Evolutionary conservation across 2,797 vertebrate genomes (phyloP).

Genomic region (Neostethus bicornis): DNA sequence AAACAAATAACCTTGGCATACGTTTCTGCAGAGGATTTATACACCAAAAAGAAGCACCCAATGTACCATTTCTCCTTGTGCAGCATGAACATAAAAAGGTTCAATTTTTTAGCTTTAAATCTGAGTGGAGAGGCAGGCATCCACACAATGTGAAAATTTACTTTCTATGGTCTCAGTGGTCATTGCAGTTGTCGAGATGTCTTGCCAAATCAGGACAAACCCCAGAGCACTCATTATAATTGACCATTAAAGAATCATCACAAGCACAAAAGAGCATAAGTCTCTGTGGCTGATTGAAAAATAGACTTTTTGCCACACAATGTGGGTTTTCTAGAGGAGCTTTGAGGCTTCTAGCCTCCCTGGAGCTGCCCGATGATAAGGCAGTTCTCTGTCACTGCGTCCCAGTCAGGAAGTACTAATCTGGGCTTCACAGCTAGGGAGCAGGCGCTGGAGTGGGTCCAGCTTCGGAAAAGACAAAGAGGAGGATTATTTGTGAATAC

Average conservation of each 20-base stretch:
- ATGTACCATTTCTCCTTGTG: neutral
- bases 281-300: slow-evolving; percentile 19
- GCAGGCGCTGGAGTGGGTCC: slow-evolving; percentile 33
- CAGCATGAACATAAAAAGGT: neutral
- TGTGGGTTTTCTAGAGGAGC: slow-evolving; percentile 14
- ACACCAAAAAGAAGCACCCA: slow-evolving; percentile 1
- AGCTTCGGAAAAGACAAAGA: slow-evolving; percentile 39
- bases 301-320: slow-evolving; percentile 14
- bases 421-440: slow-evolving; percentile 33
- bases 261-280: slow-evolving; percentile 25
- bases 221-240: slow-evolving; percentile 38
- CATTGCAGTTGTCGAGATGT: slow-evolving; percentile 31
- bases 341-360: slow-evolving; percentile 26
- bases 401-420: slow-evolving; percentile 56
- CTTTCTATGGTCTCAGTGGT: slow-evolving; percentile 14
- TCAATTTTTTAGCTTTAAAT: neutral
- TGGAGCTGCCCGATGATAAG: slow-evolving; percentile 45
- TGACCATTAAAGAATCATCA: slow-evolving; percentile 53
- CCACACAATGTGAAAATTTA: neutral
- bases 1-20: neutral
- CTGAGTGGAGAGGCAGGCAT: neutral
- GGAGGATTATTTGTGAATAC: slow-evolving; percentile 16
- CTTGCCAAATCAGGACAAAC: slow-evolving; percentile 22
- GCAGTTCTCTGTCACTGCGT: slow-evolving; percentile 33
- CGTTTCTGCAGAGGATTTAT: neutral